phyloP scores from a whole-genome alignment of 2,888 invertebrate genomes.

The Dryobota labecula region DNA sequence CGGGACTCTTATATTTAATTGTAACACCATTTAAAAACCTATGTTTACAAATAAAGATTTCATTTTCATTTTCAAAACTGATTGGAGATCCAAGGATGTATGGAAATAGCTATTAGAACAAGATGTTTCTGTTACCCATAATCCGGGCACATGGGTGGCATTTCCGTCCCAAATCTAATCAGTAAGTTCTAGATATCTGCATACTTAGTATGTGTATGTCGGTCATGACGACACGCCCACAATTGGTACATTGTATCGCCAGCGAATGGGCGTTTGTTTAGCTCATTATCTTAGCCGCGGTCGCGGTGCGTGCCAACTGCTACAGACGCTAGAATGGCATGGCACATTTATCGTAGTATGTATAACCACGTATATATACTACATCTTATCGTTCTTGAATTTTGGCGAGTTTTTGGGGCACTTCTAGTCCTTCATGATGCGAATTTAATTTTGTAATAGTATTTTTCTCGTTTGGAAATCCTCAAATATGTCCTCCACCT shows the following conservation, averaged over 20 bases:
- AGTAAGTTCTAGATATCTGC: slow-evolving; percentile 18
- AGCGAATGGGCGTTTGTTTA: slow-evolving; percentile 52
- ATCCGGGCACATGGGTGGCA: too few species aligned
- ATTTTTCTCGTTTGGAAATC: slow-evolving; percentile 6
- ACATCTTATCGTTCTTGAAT: neutral
- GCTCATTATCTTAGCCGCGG: slow-evolving; percentile 49
- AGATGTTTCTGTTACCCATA: neutral
- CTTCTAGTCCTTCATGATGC: neutral
- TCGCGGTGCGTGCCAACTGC: slow-evolving; percentile 39
- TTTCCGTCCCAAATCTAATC: slow-evolving; percentile 5
- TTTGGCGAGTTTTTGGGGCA: neutral
- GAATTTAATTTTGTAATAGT: neutral
- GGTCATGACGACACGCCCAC: slow-evolving; percentile 54
- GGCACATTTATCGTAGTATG: neutral
- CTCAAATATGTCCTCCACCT: too few species aligned
- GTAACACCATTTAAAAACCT: too few species aligned
- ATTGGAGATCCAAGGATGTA: neutral
- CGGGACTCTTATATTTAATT: too few species aligned
- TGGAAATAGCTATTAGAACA: neutral
- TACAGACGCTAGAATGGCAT: slow-evolving; percentile 17
- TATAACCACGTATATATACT: too few species aligned
- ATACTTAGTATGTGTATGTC: slow-evolving; percentile 17
- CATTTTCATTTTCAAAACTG: too few species aligned
- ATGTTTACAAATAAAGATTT: too few species aligned
- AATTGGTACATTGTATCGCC: slow-evolving; percentile 48